Base-by-base conservation (phyloP, 2,113 vertebrate genomes). In the Limanda limanda region DNA sequence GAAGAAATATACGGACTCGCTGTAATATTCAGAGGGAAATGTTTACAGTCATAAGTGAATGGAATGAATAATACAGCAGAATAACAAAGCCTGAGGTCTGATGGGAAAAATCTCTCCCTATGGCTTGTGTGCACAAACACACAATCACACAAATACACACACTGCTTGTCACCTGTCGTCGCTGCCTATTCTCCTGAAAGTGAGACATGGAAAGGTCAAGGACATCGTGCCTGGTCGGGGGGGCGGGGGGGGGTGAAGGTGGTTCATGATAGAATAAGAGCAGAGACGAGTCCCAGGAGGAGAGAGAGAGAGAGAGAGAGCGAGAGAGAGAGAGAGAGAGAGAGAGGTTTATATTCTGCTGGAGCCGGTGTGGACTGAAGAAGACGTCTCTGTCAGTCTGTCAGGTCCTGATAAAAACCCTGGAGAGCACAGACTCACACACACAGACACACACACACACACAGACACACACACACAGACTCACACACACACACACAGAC, bases 301-400 rank as follows among this genome's bases (percentile, higher is more conserved):
- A 25, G 60, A 45, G 15, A 18, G 27, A 31, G 65, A 65, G 55
- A 55, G 6, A 5, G 65, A 69, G 55, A 55, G 6, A 31, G 65
- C 65, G 55, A 55, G 6, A 31, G 25, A 25, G 25, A 58, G 65
- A 25, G 60, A 45, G 15, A 14, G 27, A 24, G 65, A 69, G 55
- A 55, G 6, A 31, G 31, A 31, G 6, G 31, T 31, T 31, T 7
- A 31, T 31, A 31, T 31, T 31, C 6, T 31, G 31, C 6, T 7
- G 31, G 31, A 7, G 31, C 5, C 7, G 31, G 31, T 31, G 31
- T 45, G 70, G 23, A 78, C 58, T 73, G 70, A 80, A 76, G 65
- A 78, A 84, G 75, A 82, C 64, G 1, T 84, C 64, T 67, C 82
- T 83, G 79, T 83, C 84, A 69, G 69, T 31, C 60, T 76, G 64